phyloP scores from a whole-genome alignment of 1,140 invertebrate species.

The Leptoteleia sp. region DNA sequence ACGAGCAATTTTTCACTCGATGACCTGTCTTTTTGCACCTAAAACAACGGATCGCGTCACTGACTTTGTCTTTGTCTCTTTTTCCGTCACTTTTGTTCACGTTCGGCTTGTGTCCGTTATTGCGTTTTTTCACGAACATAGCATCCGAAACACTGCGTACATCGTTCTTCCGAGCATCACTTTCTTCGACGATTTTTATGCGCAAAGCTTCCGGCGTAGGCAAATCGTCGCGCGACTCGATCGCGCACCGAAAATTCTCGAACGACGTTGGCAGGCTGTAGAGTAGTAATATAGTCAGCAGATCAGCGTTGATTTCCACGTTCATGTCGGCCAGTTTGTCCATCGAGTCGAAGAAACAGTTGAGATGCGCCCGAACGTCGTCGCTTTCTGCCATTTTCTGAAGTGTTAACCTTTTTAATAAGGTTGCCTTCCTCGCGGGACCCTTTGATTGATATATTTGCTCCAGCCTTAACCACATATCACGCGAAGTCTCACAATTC shows the following conservation, averaged over 20 bases:
- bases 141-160: no score
- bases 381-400: slow-evolving; percentile 34
- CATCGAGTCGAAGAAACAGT: slow-evolving; percentile 12
- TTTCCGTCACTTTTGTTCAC: slow-evolving; percentile 4
- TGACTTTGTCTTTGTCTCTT: slow-evolving; percentile 1
- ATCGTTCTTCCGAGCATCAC: no score
- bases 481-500: slow-evolving; percentile 20
- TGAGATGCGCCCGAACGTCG: slow-evolving; percentile 15
- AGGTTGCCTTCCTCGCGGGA: slow-evolving; percentile 42
- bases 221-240: no score
- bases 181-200: no score
- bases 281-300: slow-evolving; percentile 66
- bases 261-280: slow-evolving; percentile 61
- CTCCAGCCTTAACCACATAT: slow-evolving; percentile 44
- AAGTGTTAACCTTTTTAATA: slow-evolving; percentile 30
- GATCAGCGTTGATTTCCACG: slow-evolving; percentile 65
- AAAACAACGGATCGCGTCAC: slow-evolving; percentile 7
- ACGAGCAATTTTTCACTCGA: not conserved
- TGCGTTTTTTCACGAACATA: slow-evolving; percentile 2
- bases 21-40: slow-evolving; percentile 16
- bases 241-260: slow-evolving; percentile 70
- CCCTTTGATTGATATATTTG: slow-evolving; percentile 44
- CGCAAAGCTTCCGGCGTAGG: no score
- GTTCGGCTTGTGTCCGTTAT: slow-evolving; percentile 7
- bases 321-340: slow-evolving; percentile 53